Evolutionary conservation across 2,797 vertebrate genomes (phyloP), one percentile per base, ranked within the genome.

Genomic region (Sus cebifrons): DNA sequence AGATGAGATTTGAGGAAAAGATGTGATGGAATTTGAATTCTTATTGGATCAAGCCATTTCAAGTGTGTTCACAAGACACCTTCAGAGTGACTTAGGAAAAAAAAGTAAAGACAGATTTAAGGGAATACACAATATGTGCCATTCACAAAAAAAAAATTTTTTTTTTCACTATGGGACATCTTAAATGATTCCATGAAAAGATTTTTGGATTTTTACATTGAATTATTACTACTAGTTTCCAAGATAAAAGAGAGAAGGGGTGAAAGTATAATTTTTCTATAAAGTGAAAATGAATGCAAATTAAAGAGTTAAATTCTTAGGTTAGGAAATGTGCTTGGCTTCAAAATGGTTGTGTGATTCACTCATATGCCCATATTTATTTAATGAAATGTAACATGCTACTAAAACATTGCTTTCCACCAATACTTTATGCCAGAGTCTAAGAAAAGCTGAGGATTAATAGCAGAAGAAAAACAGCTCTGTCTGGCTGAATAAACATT

Each of bases 331-430:
- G 40, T 96, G 54, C 56, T 95, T 85, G 78, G 79, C 77, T 96
- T 91, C 71, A 78, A 62, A 97, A 89, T 79, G 68, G 16, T 95
- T 97, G 96, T 97, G 92, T 95, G 32, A 85, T 93, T 97, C 81
- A 75, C 5, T 74, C 78, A 11, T 86, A 23, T 86, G 68, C 91
- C 44, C 96, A 4, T 14, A 79, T 97, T 97, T 97, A 97, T 70
- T 97, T 97, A 87, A 78, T 97, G 91, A 98, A 98, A 98, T 84
- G 96, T 67, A 97, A 94, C 52, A 96, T 82, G 75, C 87, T 93
- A 67, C 81, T 74, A 68, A 96, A 92, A 97, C 97, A 52, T 54
- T 56, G 95, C 93, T 96, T 0, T 97, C 62, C 29, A 18, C 95
- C 86, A 94, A 23, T 44, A 62, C 44, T 95, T 97, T 96, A 70